Conservation (phyloP, 2,888 invertebrate genomes). For the Dryococelus australis region DNA sequence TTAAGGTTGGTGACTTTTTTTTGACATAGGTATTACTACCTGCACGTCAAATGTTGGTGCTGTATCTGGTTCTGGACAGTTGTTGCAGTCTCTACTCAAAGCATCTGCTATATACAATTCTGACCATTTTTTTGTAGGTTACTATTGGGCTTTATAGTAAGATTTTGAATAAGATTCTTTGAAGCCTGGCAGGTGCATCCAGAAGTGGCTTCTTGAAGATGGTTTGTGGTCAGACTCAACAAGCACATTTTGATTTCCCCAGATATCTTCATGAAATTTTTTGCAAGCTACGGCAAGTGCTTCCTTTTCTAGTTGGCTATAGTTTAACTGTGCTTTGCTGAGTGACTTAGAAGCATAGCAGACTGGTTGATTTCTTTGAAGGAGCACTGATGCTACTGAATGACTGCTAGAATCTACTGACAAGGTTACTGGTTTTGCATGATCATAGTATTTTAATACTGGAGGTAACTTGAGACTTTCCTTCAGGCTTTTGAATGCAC, state of each 20-base stretch:
- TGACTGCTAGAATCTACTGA: not conserved
- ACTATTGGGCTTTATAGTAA: not conserved
- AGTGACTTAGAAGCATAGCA: not conserved
- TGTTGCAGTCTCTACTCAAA: too few relatives aligned
- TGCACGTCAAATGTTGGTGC: too few relatives aligned
- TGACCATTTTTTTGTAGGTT: not conserved
- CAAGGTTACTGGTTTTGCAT: too few relatives aligned
- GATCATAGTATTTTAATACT: too few relatives aligned
- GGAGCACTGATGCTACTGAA: not conserved
- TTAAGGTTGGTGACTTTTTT: too few relatives aligned
- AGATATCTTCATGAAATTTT: not conserved
- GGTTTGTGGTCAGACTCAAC: not conserved
- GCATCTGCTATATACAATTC: too few relatives aligned
- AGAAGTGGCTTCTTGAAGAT: not conserved
- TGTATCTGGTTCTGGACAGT: too few relatives aligned
- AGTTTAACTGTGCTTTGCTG: too few relatives aligned
- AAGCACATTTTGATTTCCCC: not conserved
- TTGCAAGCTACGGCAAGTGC: not conserved
- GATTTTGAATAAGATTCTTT: not conserved
- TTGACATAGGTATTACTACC: too few relatives aligned
- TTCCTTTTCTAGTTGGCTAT: too few relatives aligned
- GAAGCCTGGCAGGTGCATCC: not conserved
- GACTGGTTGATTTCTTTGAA: not conserved
- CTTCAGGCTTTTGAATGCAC: too few relatives aligned
- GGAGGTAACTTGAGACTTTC: too few relatives aligned